phyloP scores from a whole-genome alignment of 64 coral and sea anemone genomes.

The Orbicella faveolata region DNA sequence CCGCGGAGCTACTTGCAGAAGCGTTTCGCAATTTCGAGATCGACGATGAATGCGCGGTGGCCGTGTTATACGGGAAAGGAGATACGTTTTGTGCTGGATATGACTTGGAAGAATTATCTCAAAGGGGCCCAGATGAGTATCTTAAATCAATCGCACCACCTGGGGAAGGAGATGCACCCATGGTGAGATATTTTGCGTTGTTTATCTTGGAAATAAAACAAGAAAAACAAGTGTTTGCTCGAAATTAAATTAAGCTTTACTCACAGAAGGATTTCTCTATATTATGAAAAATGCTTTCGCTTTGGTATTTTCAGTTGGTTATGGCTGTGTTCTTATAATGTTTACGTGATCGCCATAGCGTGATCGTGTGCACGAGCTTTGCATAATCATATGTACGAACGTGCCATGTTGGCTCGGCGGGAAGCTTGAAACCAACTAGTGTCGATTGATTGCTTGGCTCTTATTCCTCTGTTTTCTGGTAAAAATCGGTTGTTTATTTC shows the following conservation, averaged over 20 bases:
- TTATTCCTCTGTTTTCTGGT: background rate
- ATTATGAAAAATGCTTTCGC: too few species aligned
- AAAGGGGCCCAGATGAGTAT: constrained; percentile 44
- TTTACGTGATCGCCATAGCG: background rate
- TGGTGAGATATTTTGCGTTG: constrained; percentile 47
- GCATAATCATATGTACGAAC: background rate
- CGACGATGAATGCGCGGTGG: constrained; percentile 77
- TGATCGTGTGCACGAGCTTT: background rate
- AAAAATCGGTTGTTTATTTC: background rate
- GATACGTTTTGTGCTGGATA: constrained; percentile 88
- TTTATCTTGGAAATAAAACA: background rate
- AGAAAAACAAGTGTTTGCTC: background rate
- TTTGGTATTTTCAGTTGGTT: background rate
- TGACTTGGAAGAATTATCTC: constrained; percentile 79
- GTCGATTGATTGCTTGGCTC: too few species aligned
- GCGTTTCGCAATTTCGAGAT: constrained; percentile 79
- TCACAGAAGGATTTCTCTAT: too few species aligned
- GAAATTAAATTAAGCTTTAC: too few species aligned
- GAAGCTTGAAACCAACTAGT: background rate
- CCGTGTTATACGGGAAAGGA: constrained; percentile 83
- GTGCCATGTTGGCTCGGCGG: background rate
- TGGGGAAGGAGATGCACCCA: constrained; percentile 79
- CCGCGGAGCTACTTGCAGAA: constrained; percentile 66
- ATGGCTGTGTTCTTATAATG: background rate
- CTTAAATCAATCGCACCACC: constrained; percentile 46